Conservation (phyloP, 1,140 invertebrate species). For the Leptinotarsa texana region DNA sequence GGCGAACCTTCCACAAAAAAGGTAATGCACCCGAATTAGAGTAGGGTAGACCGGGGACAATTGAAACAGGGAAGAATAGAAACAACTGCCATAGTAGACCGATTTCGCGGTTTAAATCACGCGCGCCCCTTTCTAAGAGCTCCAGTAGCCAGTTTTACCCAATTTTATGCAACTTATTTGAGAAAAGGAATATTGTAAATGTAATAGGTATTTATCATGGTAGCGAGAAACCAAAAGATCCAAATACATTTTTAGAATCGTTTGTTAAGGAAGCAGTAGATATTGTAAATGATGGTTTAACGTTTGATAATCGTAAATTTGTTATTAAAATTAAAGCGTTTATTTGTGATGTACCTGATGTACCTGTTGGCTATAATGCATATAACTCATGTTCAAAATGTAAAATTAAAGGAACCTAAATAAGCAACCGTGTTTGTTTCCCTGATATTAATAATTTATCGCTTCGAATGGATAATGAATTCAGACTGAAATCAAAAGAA, state of each 20-base stretch:
- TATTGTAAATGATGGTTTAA: slow-evolving; percentile 10
- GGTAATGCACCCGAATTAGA: too few species aligned
- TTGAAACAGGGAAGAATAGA: too few species aligned
- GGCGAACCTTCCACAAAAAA: too few species aligned
- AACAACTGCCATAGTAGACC: too few species aligned
- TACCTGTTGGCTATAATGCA: background rate
- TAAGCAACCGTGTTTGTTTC: background rate
- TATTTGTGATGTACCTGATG: slow-evolving; percentile 13
- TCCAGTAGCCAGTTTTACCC: background rate
- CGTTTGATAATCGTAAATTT: background rate
- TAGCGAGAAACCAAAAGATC: slow-evolving; percentile 19
- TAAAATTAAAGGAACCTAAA: background rate
- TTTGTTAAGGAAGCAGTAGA: slow-evolving; percentile 19
- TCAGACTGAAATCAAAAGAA: background rate
- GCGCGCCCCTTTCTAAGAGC: too few species aligned
- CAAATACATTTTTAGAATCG: slow-evolving; percentile 25
- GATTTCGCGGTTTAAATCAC: too few species aligned
- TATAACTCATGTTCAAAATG: slow-evolving; percentile 3
- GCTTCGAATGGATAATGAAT: background rate
- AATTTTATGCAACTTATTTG: slow-evolving; percentile 10
- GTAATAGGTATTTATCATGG: slow-evolving; percentile 1
- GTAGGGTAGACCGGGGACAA: too few species aligned
- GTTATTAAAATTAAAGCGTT: background rate
- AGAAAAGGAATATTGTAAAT: too few species aligned
- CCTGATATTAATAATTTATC: background rate